Conservation (phyloP, 1,140 invertebrate genomes). For the Platyscapa corneri region DNA sequence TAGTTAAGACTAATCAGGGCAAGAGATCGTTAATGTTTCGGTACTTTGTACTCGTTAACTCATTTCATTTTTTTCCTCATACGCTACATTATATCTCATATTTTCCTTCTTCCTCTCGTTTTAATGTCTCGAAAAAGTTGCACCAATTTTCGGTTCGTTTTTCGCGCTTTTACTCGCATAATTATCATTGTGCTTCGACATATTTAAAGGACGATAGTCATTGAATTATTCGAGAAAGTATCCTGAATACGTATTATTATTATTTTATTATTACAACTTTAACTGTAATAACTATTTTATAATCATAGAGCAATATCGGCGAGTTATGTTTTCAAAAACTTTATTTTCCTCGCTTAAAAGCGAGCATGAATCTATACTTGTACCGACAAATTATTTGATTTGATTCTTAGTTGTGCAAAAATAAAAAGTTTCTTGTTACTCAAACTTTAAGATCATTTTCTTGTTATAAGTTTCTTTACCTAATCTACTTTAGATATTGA, state of each 20-base stretch:
- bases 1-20: slow-evolving; percentile 63
- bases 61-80: slow-evolving; percentile 2
- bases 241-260: no score
- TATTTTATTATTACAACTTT: background rate
- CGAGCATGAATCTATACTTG: background rate
- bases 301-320: background rate
- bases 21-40: slow-evolving; percentile 64
- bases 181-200: background rate
- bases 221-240: no score
- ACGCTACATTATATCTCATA: background rate
- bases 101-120: slow-evolving; percentile 1
- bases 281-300: background rate
- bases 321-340: background rate
- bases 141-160: background rate
- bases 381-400: background rate
- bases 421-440: background rate
- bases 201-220: background rate
- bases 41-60: slow-evolving; percentile 44
- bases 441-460: background rate
- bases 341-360: background rate
- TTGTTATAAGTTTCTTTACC: background rate
- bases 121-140: background rate
- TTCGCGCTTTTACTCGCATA: background rate
- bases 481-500: background rate
- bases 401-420: no score